These are phyloP conservation scores for Jacana jacana DNA, from an alignment of 2,113 vertebrate genomes.

Conservation along the genomic window DNA sequence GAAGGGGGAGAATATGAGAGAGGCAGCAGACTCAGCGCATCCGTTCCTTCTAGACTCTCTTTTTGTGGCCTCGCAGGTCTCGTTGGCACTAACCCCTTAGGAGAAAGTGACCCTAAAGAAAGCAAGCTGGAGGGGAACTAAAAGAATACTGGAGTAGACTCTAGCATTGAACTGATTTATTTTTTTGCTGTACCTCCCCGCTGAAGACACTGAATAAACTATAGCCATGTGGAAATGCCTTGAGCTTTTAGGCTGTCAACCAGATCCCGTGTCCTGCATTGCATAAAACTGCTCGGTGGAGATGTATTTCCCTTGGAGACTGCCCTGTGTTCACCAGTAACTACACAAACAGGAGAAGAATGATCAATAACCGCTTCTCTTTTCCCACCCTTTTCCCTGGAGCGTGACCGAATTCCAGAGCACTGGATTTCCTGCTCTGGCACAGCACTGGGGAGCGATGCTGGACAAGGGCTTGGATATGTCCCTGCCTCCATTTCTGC, in stretches of 20 bases:
- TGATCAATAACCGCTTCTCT: background rate
- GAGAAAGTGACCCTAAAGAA: background rate
- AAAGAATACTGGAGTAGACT: background rate
- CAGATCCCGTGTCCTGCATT: background rate
- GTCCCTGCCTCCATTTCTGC: background rate
- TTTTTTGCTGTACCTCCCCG: background rate
- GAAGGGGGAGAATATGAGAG: background rate
- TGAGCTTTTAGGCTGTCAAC: background rate
- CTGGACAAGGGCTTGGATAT: background rate
- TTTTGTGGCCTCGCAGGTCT: background rate
- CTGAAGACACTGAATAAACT: background rate
- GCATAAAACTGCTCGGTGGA: fast-evolving
- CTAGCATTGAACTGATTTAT: background rate
- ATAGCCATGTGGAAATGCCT: background rate
- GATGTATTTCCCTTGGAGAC: background rate
- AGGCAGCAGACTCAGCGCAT: background rate
- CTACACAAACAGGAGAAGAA: background rate
- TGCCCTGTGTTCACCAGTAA: background rate
- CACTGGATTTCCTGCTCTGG: background rate
- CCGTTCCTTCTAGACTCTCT: background rate
- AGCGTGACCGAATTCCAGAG: background rate
- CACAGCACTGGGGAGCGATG: background rate
- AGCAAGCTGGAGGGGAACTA: background rate
- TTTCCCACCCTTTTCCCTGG: background rate
- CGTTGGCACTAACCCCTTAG: background rate